Conservation (phyloP, 2,797 vertebrate genomes). For the Parambassis ranga region DNA sequence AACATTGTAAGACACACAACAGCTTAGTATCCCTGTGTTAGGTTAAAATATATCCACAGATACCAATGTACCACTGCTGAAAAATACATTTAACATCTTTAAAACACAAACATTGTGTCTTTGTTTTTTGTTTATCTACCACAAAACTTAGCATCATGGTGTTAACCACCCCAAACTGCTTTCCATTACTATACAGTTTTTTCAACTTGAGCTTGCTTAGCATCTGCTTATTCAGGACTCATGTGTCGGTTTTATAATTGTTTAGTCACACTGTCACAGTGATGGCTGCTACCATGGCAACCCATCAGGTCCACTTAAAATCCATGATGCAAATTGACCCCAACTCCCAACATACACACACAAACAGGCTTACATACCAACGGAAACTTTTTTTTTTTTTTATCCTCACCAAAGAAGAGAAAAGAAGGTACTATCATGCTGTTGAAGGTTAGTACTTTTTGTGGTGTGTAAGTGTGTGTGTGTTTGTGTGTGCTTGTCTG, state of each 20-base stretch:
- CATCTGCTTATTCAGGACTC: slow-evolving; percentile 41
- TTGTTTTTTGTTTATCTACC: not conserved
- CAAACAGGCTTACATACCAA: slow-evolving; percentile 6
- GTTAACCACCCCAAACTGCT: not conserved
- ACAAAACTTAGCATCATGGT: too few relatives aligned
- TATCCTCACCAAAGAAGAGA: slow-evolving; percentile 7
- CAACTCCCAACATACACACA: slow-evolving; percentile 19
- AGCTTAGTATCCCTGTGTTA: too few relatives aligned
- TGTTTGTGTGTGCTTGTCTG: slow-evolving; percentile 17
- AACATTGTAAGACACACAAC: too few relatives aligned
- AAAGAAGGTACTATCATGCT: slow-evolving; percentile 24
- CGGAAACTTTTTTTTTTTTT: slow-evolving; percentile 5
- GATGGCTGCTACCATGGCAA: slow-evolving; percentile 60
- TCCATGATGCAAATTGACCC: slow-evolving; percentile 44
- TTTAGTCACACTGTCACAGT: slow-evolving; percentile 59
- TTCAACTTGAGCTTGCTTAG: slow-evolving; percentile 18
- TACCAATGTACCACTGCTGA: too few relatives aligned
- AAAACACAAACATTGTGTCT: not conserved
- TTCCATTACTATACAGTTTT: not conserved
- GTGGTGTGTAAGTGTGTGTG: slow-evolving; percentile 2
- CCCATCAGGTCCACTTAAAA: slow-evolving; percentile 62
- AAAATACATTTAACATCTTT: too few relatives aligned
- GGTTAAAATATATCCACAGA: too few relatives aligned
- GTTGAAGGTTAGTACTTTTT: slow-evolving; percentile 20
- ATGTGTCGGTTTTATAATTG: slow-evolving; percentile 55